Evolutionary conservation across 2,113 vertebrate genomes (phyloP), one percentile per base, ranked within the genome.

Genomic region (Anguilla rostrata): DNA sequence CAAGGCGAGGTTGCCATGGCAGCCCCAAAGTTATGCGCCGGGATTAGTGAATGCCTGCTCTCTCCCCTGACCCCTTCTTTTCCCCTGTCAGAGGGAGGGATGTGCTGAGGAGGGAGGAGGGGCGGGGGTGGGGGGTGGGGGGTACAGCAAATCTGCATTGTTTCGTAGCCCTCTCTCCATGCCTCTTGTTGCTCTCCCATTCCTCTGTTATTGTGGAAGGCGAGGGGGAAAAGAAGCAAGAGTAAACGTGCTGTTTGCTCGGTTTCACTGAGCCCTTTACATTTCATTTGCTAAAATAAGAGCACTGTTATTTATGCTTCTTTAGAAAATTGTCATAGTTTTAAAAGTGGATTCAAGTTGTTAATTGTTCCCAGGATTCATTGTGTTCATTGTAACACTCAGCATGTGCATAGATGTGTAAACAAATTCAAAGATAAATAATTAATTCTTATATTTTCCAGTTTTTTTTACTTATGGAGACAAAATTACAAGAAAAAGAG

Each of bases 1-100:
- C 39, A 26, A n/a, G 71, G 66, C 85, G 14, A 34, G 53, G 90
- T 91, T 83, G 63, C 90, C 85, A 88, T 88, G 86, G 90, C 60
- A 88, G 78, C 89, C 43, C 18, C 15, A 71, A 88, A 84, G 83
- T 85, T 88, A 91, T 91, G 84, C 46, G 39, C 39, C 83, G n/a
- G 89, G 83, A 82, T 89, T 87, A 87, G 71, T 78, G 49, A 87
- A 84, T 78, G 60, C 78, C 86, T 34, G 29, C 83, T 85, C 85
- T 83, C 88, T 86, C 82, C 79, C 29, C 39, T 83, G 78, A 88
- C 88, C 89, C 57, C 82, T 83, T 81, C 78, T 80, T 66, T 78
- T 40, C 66, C 81, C 41, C 63, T 80, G 71, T 82, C 43, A 5
- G 71, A 39, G 22, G 29, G 26, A 53, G 26, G 43, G 57, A 60